These are phyloP conservation scores for Crossocerus cetratus DNA, from an alignment of 2,888 invertebrate genomes.

Conservation along the genomic window DNA sequence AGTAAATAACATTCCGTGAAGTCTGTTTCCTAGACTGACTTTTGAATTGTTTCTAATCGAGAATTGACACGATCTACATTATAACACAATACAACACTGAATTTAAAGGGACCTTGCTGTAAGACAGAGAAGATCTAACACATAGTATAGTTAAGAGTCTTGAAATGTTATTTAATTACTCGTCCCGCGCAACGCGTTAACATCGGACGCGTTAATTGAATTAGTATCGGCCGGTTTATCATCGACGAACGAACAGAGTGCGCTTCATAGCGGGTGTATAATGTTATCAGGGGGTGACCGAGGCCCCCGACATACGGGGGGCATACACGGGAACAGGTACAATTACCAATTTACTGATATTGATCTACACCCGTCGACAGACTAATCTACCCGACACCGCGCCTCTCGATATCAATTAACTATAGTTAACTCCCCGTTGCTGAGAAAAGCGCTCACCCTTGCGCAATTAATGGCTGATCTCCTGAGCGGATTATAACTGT, in stretches of 20 bases:
- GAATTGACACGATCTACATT: too few species aligned
- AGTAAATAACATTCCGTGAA: too few species aligned
- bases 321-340: background rate
- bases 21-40: too few species aligned
- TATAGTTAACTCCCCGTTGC: conserved; percentile 43
- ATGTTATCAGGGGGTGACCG: conserved; percentile 22
- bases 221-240: conserved; percentile 3
- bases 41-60: too few species aligned
- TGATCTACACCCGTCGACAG: conserved; percentile 27
- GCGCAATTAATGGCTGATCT: conserved; percentile 49
- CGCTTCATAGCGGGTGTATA: conserved; percentile 1
- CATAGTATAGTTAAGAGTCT: too few species aligned
- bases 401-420: conserved; percentile 58
- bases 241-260: conserved; percentile 20
- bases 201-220: too few species aligned
- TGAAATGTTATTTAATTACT: too few species aligned
- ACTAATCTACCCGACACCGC: conserved; percentile 47
- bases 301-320: too few species aligned
- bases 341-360: conserved; percentile 32
- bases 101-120: too few species aligned
- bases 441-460: conserved; percentile 29
- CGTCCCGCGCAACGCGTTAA: too few species aligned
- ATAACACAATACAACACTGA: too few species aligned
- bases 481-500: conserved; percentile 21
- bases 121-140: too few species aligned